These are phyloP conservation scores for Rhinolophus sinicus DNA, from an alignment of 2,113 vertebrate genomes.

Conservation along the genomic window DNA sequence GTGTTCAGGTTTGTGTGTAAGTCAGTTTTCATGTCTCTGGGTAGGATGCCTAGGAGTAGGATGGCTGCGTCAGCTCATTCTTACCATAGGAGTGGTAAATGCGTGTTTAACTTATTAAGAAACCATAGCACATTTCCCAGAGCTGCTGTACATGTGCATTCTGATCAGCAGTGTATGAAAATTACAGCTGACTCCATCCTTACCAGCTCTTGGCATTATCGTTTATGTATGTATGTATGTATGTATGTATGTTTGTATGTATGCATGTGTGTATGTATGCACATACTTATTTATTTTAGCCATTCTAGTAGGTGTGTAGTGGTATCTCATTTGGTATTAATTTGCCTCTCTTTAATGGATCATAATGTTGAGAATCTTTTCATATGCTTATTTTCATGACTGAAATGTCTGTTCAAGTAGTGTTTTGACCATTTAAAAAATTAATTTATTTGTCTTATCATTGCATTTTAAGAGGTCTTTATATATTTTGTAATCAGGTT, in stretches of 20 bases:
- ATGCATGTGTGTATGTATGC: background rate
- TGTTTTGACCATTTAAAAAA: background rate
- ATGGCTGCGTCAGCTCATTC: background rate
- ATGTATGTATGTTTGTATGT: too few species aligned
- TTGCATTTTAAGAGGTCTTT: background rate
- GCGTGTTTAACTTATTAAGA: background rate
- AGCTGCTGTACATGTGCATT: background rate
- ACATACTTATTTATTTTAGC: background rate
- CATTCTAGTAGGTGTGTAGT: background rate
- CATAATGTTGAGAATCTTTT: background rate
- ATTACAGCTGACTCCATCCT: background rate
- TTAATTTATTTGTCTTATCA: background rate
- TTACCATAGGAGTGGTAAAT: background rate
- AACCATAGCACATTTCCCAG: background rate
- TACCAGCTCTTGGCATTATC: background rate
- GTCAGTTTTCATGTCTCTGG: background rate
- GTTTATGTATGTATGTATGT: background rate
- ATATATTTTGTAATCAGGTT: background rate
- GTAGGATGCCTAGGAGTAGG: background rate
- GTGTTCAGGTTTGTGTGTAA: background rate
- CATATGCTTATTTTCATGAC: background rate
- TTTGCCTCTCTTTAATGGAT: background rate
- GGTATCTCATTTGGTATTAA: background rate
- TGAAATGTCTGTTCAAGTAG: background rate
- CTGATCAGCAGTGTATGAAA: background rate